These are phyloP conservation scores for Melanotus villosus DNA, from an alignment of 2,888 invertebrate genomes.

Conservation along the genomic window DNA sequence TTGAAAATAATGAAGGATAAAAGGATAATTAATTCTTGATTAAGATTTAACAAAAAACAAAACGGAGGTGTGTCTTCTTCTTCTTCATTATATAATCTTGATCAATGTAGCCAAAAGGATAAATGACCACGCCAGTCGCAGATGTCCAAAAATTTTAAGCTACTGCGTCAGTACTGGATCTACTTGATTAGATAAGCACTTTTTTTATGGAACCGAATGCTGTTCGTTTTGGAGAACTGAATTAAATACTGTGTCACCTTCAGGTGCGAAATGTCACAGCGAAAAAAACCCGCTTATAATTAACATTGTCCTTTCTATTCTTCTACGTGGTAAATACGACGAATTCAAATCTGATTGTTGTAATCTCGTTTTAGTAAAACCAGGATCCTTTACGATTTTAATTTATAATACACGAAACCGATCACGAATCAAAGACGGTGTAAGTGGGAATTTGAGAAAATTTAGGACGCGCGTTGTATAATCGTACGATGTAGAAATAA, in stretches of 20 bases:
- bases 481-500: background rate
- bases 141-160: background rate
- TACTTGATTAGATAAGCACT: background rate
- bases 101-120: constrained; percentile 12
- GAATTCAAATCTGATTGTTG: constrained; percentile 2
- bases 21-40: too few species aligned
- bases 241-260: constrained; percentile 12
- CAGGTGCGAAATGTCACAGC: constrained; percentile 16
- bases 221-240: background rate
- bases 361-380: background rate
- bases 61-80: background rate
- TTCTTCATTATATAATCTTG: background rate
- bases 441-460: constrained; percentile 14
- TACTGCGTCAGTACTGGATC: constrained; percentile 15
- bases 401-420: background rate
- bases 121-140: background rate
- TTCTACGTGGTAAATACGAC: constrained; percentile 6
- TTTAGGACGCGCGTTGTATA: constrained; percentile 15
- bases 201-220: background rate
- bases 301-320: constrained; percentile 22
- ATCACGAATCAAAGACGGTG: constrained; percentile 1
- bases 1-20: too few species aligned
- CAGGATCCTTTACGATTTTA: constrained; percentile 8
- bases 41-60: background rate
- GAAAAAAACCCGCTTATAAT: constrained; percentile 18